Evolutionary conservation across 2,888 invertebrate genomes (phyloP).

Genomic region (Andricus quercusramuli): DNA sequence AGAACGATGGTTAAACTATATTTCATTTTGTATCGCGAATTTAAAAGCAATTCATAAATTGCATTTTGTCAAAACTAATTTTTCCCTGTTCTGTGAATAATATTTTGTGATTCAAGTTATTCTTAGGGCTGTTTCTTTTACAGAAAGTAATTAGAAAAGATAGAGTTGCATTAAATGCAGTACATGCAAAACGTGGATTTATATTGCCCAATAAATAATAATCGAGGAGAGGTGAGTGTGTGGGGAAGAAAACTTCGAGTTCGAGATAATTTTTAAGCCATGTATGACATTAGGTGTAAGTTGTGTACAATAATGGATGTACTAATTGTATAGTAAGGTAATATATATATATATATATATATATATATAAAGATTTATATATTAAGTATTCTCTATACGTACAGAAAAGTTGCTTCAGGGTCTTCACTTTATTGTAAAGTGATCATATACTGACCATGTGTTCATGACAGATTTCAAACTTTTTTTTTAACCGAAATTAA

Average conservation of each 20-base stretch:
- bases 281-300: constrained; percentile 36
- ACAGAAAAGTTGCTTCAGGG: constrained; percentile 20
- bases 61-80: background rate
- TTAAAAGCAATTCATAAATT: background rate
- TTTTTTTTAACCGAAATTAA: background rate
- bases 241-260: background rate
- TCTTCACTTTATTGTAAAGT: background rate
- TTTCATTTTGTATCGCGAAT: background rate
- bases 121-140: background rate
- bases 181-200: constrained; percentile 7
- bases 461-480: background rate
- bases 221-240: background rate
- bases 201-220: constrained; percentile 7
- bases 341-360: too few species aligned
- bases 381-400: constrained; percentile 40
- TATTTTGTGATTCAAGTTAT: background rate
- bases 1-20: background rate
- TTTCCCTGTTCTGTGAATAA: background rate
- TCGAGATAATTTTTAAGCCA: constrained; percentile 1
- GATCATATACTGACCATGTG: background rate
- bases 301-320: constrained; percentile 59
- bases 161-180: constrained; percentile 35
- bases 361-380: too few species aligned
- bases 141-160: background rate
- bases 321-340: constrained; percentile 5